Evolutionary conservation across 2,888 invertebrate genomes (phyloP).

Genomic region (Pristionchus japonicus): DNA sequence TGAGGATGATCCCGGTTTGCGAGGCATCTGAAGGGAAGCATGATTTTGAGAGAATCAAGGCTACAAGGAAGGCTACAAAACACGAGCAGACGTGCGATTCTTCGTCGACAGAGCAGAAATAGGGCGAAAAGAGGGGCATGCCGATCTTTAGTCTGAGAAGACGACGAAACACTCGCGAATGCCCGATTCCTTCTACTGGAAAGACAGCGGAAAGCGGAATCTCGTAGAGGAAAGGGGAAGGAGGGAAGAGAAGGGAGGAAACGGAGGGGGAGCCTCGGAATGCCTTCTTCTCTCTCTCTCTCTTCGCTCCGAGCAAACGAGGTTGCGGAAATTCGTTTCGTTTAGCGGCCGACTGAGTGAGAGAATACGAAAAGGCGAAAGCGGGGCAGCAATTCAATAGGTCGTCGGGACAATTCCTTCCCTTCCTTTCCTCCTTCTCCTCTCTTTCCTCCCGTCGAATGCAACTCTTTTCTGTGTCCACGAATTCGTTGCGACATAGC

Average conservation of each 20-base stretch:
- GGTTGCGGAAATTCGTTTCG: slow-evolving; percentile 39
- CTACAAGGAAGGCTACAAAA: not conserved
- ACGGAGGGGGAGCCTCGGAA: not conserved
- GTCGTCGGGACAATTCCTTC: slow-evolving; percentile 22
- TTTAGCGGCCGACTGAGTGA: slow-evolving; percentile 20
- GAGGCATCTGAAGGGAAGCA: not conserved
- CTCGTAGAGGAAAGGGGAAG: not conserved
- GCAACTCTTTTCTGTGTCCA: not conserved
- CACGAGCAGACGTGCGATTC: not conserved
- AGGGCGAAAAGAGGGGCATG: not conserved
- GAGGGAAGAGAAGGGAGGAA: not conserved
- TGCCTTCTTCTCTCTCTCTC: not conserved
- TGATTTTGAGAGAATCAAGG: no score
- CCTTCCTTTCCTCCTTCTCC: not conserved
- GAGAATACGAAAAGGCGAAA: not conserved
- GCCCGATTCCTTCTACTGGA: slow-evolving; percentile 16
- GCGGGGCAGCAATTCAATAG: slow-evolving; percentile 27
- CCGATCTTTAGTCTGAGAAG: not conserved
- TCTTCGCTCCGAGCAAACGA: slow-evolving; percentile 35
- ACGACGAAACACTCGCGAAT: not conserved
- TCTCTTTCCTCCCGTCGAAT: not conserved
- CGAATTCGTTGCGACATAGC: slow-evolving; percentile 1
- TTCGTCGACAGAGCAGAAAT: not conserved
- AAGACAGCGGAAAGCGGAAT: slow-evolving; percentile 22
- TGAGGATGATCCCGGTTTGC: not conserved